phyloP scores from a whole-genome alignment of 2,797 vertebrate species.

The Urosaurus nigricauda region DNA sequence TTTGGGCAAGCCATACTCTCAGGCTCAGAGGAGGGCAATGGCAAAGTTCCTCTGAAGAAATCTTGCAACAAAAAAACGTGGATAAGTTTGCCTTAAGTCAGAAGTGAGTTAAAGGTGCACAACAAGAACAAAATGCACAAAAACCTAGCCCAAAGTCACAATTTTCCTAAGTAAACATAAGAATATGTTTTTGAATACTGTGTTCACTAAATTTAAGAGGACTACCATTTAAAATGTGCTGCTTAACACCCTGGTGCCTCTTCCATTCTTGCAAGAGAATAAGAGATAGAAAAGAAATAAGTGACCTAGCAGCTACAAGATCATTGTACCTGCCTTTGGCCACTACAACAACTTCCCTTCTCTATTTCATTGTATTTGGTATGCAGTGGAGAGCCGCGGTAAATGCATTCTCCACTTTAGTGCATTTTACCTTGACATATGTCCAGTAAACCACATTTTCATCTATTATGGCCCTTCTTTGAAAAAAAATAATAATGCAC shows the following conservation, averaged over 20 bases:
- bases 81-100: too few species aligned
- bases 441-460: slow-evolving; percentile 71
- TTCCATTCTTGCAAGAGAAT: slow-evolving; percentile 22
- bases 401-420: slow-evolving; percentile 68
- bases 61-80: too few species aligned
- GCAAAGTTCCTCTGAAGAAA: too few species aligned
- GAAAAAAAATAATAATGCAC: slow-evolving; percentile 23
- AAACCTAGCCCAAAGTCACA: background rate
- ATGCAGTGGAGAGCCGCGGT: slow-evolving; percentile 52
- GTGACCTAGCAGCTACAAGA: slow-evolving; percentile 23
- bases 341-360: slow-evolving; percentile 14
- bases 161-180: background rate
- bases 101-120: too few species aligned
- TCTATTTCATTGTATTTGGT: slow-evolving; percentile 43
- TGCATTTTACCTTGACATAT: slow-evolving; percentile 70
- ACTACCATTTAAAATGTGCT: slow-evolving; percentile 20
- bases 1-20: too few species aligned
- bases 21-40: too few species aligned
- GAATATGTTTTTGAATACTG: background rate
- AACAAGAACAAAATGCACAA: background rate
- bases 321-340: slow-evolving; percentile 31
- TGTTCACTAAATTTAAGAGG: background rate
- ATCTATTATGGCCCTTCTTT: slow-evolving; percentile 50
- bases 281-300: too few species aligned
- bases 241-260: slow-evolving; percentile 30